phyloP scores from a whole-genome alignment of 2,113 vertebrate genomes.

The Lepus americanus region DNA sequence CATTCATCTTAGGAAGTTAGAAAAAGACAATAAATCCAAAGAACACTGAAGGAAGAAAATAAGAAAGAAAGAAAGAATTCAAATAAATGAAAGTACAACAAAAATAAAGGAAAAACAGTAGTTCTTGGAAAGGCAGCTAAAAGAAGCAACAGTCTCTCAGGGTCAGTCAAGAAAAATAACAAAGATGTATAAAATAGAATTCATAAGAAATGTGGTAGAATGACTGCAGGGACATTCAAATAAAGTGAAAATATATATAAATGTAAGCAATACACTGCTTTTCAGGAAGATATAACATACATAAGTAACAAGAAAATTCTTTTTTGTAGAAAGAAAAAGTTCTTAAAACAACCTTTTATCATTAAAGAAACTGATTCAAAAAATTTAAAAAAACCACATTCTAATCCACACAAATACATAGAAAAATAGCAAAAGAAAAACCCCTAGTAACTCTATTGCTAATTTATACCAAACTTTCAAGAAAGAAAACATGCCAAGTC shows the following conservation, averaged over 20 bases:
- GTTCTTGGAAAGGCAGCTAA: neutral
- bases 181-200: conserved; percentile 8
- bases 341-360: neutral
- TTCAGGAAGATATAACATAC: conserved; percentile 26
- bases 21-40: conserved; percentile 7
- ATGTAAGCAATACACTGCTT: neutral
- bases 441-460: neutral
- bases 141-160: conserved; percentile 15
- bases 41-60: conserved; percentile 22
- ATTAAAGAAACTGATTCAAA: conserved; percentile 20
- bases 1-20: neutral
- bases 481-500: neutral
- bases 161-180: conserved; percentile 28
- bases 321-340: conserved; percentile 41
- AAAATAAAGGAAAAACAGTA: neutral
- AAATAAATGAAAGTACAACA: conserved; percentile 16
- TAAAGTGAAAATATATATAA: conserved; percentile 30
- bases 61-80: conserved; percentile 41
- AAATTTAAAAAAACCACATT: neutral
- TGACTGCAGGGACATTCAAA: neutral
- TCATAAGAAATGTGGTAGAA: neutral
- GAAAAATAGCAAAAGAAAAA: neutral
- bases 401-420: neutral
- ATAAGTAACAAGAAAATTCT: neutral
- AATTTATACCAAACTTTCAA: neutral